Evolutionary conservation across 2,113 vertebrate species (phyloP), one percentile per base, ranked within the genome.

Genomic region (Nipponia nippon): DNA sequence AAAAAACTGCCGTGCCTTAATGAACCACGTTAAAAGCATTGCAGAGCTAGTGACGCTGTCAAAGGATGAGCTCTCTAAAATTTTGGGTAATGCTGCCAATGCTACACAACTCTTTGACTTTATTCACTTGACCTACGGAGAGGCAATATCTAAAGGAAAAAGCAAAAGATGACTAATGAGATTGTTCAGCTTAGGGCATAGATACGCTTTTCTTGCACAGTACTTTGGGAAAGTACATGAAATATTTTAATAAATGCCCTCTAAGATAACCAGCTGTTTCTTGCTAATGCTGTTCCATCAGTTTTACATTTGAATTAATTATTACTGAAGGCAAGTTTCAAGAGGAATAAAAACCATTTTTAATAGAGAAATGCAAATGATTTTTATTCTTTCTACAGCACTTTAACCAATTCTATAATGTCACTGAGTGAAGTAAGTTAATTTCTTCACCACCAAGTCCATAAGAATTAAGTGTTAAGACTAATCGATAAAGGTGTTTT

Each of bases 101-200:
- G 99, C 98, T 36, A 98, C 98, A 5, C 98, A 98, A 78, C 98
- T 99, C 10, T 98, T 99, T 7, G 99, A 99, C 62, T 99, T 99
- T 67, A 97, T 99, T 71, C 99, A 99, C 93, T 97, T 99, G 59
- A 96, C 98, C 4, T 98, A 98, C 2, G 26, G 65, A 23, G 97
- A 98, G 22, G 96, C 97, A 16, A 8, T 96, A 44, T 59, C 97
- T 4, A 97, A 95, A 84, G 98, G 90, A 19, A 98, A 97, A 95
- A 49, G 52, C 75, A 98, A 93, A 91, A 98, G 75, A 19, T 98
- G 93, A 98, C 47, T 80, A 38, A 62, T 56, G 50, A 42, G 34
- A 13, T 50, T 32, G 52, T 84, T 69, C 67, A 61, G 14, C 67
- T 5, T 4, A 5, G 13, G 52, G 36, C 52, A 49, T 23, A 70